Evolutionary conservation across 92 coral and sea anemone genomes (phyloP).

Genomic region (Palythoa grandis): DNA sequence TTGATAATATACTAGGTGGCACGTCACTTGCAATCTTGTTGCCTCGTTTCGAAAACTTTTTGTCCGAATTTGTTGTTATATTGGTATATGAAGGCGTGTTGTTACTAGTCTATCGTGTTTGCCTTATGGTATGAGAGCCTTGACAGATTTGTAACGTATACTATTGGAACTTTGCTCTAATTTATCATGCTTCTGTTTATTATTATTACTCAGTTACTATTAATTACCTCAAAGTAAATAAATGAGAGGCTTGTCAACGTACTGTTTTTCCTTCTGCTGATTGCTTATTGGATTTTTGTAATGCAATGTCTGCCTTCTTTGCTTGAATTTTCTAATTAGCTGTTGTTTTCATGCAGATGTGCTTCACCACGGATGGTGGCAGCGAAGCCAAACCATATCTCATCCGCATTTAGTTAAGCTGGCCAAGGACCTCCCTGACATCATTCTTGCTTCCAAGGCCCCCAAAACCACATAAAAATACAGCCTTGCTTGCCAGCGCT

Average conservation of each 20-base stretch:
- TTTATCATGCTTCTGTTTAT: not conserved
- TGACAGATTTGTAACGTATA: not conserved
- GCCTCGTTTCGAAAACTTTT: not conserved
- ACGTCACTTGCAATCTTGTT: not conserved
- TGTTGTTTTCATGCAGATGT: conserved; percentile 16
- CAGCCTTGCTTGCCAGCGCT: conserved; percentile 14
- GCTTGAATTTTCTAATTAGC: not conserved
- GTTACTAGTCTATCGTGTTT: not conserved
- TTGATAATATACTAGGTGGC: not conserved
- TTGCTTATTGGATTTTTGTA: conserved; percentile 3
- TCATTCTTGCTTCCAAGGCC: conserved; percentile 4
- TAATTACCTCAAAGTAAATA: not conserved
- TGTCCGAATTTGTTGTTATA: not conserved
- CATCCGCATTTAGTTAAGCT: conserved; percentile 13
- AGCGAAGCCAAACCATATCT: conserved; percentile 8
- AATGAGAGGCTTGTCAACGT: conserved; percentile 4
- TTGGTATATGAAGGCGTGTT: not conserved
- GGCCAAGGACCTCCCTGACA: conserved; percentile 8
- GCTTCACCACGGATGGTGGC: conserved; percentile 15
- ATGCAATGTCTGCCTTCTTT: not conserved
- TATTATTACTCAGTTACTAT: not conserved
- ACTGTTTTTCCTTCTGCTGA: not conserved
- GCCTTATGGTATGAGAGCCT: not conserved
- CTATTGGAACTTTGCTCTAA: not conserved
- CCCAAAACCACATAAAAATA: not conserved